Base-by-base conservation (phyloP, 2,113 vertebrate genomes). In the Perccottus glenii region DNA sequence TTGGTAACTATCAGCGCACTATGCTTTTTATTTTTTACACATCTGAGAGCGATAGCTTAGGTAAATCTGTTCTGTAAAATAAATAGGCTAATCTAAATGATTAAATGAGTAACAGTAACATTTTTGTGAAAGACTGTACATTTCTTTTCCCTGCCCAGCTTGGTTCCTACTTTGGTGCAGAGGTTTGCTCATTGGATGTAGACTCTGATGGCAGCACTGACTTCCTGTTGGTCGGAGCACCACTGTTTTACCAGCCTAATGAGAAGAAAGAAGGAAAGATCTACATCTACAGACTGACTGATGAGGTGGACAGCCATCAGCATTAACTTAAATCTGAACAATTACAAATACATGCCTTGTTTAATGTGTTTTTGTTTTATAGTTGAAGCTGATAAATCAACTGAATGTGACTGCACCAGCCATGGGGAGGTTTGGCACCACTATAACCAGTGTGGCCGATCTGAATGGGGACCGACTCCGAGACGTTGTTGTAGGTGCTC, bases 141-240 rank as follows among this genome's bases (percentile, higher is more conserved):
- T n/a, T 27, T 8, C 3, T 11, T 43, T 8, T 16, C n/a, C 14
- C 1, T 27, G 1, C 19, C 56, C 79, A 96, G 95, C 87, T 95
- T 5, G 95, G 95, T 15, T 95, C 94, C 32, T 95, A 94, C 78
- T 96, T 96, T 42, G 95, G 95, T 5, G 91, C 88, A 1, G 93
- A 93, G 65, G 73, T 96, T 42, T 93, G 93, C 62, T 75, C 92
- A 1, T 1, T 94, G 6, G 95, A 96, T 9, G 2, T 94, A 5
- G 66, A 94, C 50, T 89, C 84, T 11, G 89, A 96, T 10, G 77
- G 78, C 0, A 64, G 91, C 68, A 92, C 87, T 4, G 95, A 96
- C 53, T 89, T 95, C 69, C 82, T 96, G 10, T 78, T 96, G 77
- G 90, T 95, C 15, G 95, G 93, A 27, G 93, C 93, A 0, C 94